Base-by-base conservation (phyloP, 2,797 vertebrate genomes). In the Alcedo atthis region DNA sequence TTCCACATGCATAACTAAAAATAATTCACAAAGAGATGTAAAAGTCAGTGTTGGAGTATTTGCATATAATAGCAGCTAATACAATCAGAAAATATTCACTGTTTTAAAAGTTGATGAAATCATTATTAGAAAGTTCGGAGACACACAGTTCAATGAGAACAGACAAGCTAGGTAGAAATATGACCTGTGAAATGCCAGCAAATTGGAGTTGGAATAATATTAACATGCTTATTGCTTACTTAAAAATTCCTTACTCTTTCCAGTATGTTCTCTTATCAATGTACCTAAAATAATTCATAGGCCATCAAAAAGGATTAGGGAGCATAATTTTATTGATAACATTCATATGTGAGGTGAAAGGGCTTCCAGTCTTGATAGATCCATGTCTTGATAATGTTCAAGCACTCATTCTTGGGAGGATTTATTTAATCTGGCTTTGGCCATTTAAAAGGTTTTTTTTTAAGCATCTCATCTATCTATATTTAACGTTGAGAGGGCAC, bases 41-140 rank as follows among this genome's bases (percentile, higher is more conserved):
- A 33, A 85, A 87, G 11, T 61, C 33, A 22, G 2, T 35, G 32
- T 48, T 93, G n/a, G 21, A 37, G 8, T 32, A 46, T 71, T 75
- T 1, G 0, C n/a, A 49, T 0, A 0, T 28, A 49, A 51, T 12
- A 40, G 17, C 28, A 24, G 4, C 13, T 84, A 40, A 71, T 79
- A 43, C 33, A 79, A 46, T 4, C 61, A 83, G 54, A 81, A 95
- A 73, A 82, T 48, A 87, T 17, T 87, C 51, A 28, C 15, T 35
- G 19, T 81, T 91, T 81, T 74, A 88, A 43, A 87, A 90, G 22
- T 15, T 55, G 37, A 73, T 79, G 67, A 76, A 67, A 81, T 79
- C 2, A 1, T 76, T 74, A 74, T 42, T 21, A 81, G n/a, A 76
- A 88, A 76, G 43, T 85, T 92, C 48, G 63, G 63, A 82, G 24